Evolutionary conservation across 2,113 vertebrate genomes (phyloP).

Genomic region (Genyomyrus donnyi): DNA sequence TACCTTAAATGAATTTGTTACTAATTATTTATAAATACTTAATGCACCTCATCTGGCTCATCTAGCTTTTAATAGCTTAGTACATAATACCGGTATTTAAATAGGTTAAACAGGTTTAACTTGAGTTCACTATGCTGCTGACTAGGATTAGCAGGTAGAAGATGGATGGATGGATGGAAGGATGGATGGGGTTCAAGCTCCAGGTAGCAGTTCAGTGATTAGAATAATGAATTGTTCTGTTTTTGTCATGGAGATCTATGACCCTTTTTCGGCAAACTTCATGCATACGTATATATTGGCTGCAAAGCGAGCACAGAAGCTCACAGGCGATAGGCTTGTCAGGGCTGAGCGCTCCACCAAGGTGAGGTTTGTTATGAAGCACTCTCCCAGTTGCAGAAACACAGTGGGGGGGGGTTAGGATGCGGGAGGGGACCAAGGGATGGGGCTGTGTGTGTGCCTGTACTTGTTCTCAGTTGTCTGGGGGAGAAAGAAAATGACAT

Average conservation of each 20-base stretch:
- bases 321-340: too few species aligned
- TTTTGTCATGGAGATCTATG: not conserved
- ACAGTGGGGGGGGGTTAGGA: not conserved
- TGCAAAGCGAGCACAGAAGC: not conserved
- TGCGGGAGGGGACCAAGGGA: not conserved
- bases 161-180: not conserved
- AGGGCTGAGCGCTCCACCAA: not conserved
- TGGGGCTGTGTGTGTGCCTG: not conserved
- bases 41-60: not conserved
- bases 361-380: not conserved
- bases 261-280: not conserved
- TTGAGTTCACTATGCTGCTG: not conserved
- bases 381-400: not conserved
- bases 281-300: not conserved
- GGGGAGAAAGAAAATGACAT: constrained; percentile 23
- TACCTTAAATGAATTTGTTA: not conserved
- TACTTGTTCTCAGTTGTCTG: not conserved
- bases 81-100: not conserved
- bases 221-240: not conserved
- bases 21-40: not conserved
- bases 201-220: not conserved
- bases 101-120: not conserved
- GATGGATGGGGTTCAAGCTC: not conserved
- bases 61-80: not conserved
- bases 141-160: not conserved